These are phyloP conservation scores for Siniperca undulata DNA, from an alignment of 2,797 vertebrate species.

Conservation along the genomic window DNA sequence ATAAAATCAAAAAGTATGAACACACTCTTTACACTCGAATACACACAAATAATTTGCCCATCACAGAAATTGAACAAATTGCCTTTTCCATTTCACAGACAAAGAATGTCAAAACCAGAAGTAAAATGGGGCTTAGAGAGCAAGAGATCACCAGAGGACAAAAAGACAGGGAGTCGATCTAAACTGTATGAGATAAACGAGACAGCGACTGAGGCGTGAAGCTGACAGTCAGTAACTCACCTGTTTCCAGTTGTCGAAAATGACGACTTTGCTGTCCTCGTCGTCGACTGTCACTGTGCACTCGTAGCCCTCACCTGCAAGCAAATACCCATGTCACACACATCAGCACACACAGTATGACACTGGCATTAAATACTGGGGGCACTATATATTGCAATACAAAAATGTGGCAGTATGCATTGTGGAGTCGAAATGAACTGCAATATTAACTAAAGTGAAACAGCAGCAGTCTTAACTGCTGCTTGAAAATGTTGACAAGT, in stretches of 20 bases:
- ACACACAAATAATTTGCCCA: conserved; percentile 27
- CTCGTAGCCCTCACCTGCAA: conserved; percentile 91
- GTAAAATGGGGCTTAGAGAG: background rate
- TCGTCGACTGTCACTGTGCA: conserved; percentile 90
- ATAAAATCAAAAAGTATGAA: conserved; percentile 7
- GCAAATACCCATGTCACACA: conserved; percentile 6
- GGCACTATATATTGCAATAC: background rate
- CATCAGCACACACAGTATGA: background rate
- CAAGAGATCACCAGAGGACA: background rate
- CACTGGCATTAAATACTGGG: background rate
- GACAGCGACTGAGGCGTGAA: background rate
- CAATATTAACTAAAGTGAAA: conserved; percentile 1
- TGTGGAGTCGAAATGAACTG: background rate
- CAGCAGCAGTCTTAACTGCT: conserved; percentile 1
- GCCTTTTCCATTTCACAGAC: conserved; percentile 6
- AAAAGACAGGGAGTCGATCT: background rate
- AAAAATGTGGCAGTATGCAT: background rate
- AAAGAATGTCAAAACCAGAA: background rate
- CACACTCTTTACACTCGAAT: conserved; percentile 25
- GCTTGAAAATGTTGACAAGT: conserved; percentile 13
- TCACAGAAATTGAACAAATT: conserved; percentile 39
- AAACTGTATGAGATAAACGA: background rate
- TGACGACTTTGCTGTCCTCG: conserved; percentile 90
- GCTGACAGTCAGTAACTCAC: conserved; percentile 74
- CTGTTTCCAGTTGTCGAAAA: conserved; percentile 95